These are phyloP conservation scores for Lordiphosa stackelbergi DNA, from an alignment of 1,140 invertebrate genomes.

Conservation along the genomic window DNA sequence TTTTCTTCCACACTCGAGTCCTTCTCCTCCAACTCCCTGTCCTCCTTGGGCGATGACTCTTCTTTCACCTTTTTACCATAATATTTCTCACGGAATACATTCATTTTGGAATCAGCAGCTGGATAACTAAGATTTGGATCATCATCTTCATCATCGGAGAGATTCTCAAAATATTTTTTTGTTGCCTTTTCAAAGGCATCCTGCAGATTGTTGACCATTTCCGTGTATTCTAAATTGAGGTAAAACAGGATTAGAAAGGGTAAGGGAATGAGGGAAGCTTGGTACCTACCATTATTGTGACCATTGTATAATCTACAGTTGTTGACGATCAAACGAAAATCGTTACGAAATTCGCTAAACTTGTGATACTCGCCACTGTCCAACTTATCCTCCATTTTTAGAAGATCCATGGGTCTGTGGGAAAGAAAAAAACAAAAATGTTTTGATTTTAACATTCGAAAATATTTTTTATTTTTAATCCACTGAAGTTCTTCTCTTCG, in stretches of 20 bases:
- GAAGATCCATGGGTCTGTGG: conserved; percentile 88
- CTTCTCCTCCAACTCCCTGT: conserved; percentile 33
- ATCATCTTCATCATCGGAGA: conserved; percentile 86
- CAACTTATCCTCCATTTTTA: conserved; percentile 91
- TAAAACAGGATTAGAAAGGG: not conserved
- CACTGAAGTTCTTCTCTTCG: too few species aligned
- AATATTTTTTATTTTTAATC: too few species aligned
- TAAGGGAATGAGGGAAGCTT: not conserved
- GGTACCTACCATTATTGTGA: conserved; percentile 88
- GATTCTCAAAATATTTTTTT: conserved; percentile 87
- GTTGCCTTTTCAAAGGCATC: conserved; percentile 87
- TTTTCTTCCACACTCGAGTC: conserved; percentile 20
- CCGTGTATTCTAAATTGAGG: conserved; percentile 85
- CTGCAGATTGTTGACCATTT: conserved; percentile 90
- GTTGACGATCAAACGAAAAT: conserved; percentile 93
- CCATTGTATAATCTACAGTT: conserved; percentile 95
- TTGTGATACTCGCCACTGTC: conserved; percentile 88
- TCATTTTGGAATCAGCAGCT: conserved; percentile 78
- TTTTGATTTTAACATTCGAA: not conserved
- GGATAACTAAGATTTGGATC: conserved; percentile 83
- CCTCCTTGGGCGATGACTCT: conserved; percentile 26
- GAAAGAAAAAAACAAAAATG: not conserved
- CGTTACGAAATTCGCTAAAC: conserved; percentile 88
- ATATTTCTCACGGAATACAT: conserved; percentile 74
- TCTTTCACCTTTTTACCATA: conserved; percentile 59